A percentile compares a stretch with the other conserved stretches of the same genome.
These are phyloP conservation scores for Trematomus loennbergii DNA, from an alignment of 2,113 vertebrate genomes.

Conservation along the genomic window DNA sequence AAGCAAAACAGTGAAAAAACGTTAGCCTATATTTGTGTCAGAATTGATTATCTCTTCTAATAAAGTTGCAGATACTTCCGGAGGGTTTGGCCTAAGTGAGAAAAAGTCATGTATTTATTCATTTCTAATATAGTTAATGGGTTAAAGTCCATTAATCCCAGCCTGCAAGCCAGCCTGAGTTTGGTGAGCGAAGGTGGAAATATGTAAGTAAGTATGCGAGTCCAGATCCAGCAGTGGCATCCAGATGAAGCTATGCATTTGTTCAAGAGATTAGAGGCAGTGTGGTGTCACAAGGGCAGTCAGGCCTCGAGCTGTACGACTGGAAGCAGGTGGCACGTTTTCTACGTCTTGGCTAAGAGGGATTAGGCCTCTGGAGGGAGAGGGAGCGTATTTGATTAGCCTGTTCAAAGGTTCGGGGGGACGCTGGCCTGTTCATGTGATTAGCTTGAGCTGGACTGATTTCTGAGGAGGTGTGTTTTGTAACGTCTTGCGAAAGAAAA, in stretches of 20 bases:
- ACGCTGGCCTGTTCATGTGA: conserved; percentile 53
- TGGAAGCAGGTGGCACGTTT: conserved; percentile 76
- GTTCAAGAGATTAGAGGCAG: conserved; percentile 61
- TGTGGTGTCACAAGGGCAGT: conserved; percentile 70
- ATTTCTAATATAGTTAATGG: conserved; percentile 34
- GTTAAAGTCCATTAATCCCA: conserved; percentile 44
- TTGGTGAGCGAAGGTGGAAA: neutral
- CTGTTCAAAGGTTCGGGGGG: conserved; percentile 53
- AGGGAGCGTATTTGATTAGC: conserved; percentile 62
- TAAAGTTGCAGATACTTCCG: neutral
- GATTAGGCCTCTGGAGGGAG: conserved; percentile 70
- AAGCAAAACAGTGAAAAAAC: neutral
- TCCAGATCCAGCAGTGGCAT: conserved; percentile 31
- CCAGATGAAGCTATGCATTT: conserved; percentile 59
- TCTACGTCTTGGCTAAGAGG: conserved; percentile 63
- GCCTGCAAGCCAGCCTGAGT: conserved; percentile 13
- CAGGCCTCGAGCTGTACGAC: conserved; percentile 48
- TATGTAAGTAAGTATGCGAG: neutral
- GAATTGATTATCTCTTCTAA: neutral
- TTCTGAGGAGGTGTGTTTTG: conserved; percentile 43
- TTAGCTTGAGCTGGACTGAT: conserved; percentile 62
- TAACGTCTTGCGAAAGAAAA: conserved; percentile 54
- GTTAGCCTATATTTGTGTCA: neutral
- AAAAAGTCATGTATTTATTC: conserved; percentile 31
- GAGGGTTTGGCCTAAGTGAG: conserved; percentile 4